Base-by-base conservation (phyloP, 2,888 invertebrate genomes). In the Brachynemurus nebulosus region DNA sequence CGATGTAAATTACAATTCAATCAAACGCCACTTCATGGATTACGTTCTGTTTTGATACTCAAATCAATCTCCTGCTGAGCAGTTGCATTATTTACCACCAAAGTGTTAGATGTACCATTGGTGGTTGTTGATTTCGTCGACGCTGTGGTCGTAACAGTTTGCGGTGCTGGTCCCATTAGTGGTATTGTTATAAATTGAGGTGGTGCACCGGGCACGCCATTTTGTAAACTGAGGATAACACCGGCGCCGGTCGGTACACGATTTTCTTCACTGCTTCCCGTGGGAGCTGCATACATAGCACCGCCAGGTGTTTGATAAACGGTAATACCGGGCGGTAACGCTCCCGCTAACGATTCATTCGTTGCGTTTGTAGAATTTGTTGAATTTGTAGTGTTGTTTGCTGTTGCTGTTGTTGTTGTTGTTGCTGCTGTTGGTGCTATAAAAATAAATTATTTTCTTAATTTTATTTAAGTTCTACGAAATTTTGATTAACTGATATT, bases 151-250 rank as follows among this genome's bases (percentile, higher is more conserved):
- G 76, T 72, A 3, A 70, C 69, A 1, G 70, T 71, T 70, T 75
- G 72, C 47, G 75, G 74, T 68, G 80, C 76, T 23, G 78, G 78
- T 51, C 40, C 40, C 16, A 40, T 17, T 9, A 80, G 64, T 44
- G 80, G 80, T 60, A 80, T 80, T 45, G 79, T 79, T 58, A 80
- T 78, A 64, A 77, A 80, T 61, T 80, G 79, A 33, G 72, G 73
- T 56, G 34, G 35, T 8, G 42, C 21, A 9, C 46, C 27, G 17
- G 42, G 18, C 17, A 44, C 23, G 33, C 51, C 55, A 38, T 56
- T 53, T 8, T 63, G 59, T 38, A 67, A 51, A 48, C 67, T 62
- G 52, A 67, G 60, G 46, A 67, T 62, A 47, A 69, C 63, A 4
- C 65, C 65, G 7, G 66, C 65, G 50, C 63, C 64, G 7, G 67